Evolutionary conservation across 2,888 invertebrate species (phyloP).

Genomic region (Drosophila yooni): DNA sequence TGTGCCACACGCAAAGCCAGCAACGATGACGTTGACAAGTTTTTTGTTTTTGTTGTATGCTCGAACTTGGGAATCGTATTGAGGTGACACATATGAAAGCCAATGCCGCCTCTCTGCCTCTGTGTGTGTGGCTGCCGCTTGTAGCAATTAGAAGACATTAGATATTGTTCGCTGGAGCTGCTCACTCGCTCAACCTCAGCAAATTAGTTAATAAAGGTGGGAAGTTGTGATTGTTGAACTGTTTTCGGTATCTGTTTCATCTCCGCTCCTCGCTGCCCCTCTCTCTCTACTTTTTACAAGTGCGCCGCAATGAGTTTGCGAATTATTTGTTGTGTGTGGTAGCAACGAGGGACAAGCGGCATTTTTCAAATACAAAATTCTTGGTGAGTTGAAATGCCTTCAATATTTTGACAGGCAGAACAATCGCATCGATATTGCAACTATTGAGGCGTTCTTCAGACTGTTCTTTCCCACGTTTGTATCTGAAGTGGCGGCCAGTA

Average conservation of each 20-base stretch:
- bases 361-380: constrained; percentile 38
- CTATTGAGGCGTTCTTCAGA: constrained; percentile 24
- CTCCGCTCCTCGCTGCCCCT: constrained; percentile 10
- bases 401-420: constrained; percentile 76
- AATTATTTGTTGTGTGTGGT: constrained; percentile 44
- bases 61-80: constrained; percentile 67
- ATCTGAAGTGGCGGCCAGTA: constrained; percentile 33
- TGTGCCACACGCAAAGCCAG: constrained; percentile 68
- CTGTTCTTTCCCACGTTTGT: constrained; percentile 57
- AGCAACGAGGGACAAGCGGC: constrained; percentile 36
- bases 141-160: constrained; percentile 73
- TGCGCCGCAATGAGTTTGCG: constrained; percentile 72
- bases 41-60: constrained; percentile 19
- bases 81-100: constrained; percentile 62
- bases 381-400: constrained; percentile 24
- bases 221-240: constrained; percentile 65
- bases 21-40: constrained; percentile 68
- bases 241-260: constrained; percentile 46
- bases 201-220: constrained; percentile 82
- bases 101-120: constrained; percentile 25
- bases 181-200: constrained; percentile 60
- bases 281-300: constrained; percentile 23
- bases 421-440: constrained; percentile 67
- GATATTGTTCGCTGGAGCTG: constrained; percentile 43
- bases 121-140: constrained; percentile 44